Conservation (phyloP, 2,888 invertebrate species). For the Auanema freiburgensis region DNA sequence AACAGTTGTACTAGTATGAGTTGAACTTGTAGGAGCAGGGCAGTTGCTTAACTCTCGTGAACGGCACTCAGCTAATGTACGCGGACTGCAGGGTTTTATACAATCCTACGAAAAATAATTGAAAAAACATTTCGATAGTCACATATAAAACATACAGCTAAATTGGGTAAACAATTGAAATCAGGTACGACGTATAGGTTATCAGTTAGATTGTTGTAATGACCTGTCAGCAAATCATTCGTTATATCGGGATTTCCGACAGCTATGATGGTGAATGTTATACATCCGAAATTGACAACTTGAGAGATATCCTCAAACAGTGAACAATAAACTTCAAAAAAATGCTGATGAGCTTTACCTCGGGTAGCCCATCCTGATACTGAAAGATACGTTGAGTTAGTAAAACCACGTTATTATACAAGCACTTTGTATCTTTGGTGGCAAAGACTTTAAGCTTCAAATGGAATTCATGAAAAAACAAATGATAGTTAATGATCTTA, state of each 20-base stretch:
- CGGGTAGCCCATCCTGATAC: slow-evolving; percentile 8
- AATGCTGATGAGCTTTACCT: background rate
- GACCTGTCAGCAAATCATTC: slow-evolving; percentile 20
- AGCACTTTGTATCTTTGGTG: slow-evolving; percentile 17
- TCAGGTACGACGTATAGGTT: slow-evolving; percentile 34
- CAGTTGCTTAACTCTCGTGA: slow-evolving; percentile 15
- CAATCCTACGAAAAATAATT: slow-evolving; percentile 26
- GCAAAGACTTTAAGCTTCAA: slow-evolving; percentile 14
- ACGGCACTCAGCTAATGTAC: slow-evolving; percentile 23
- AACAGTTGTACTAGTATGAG: slow-evolving; percentile 25
- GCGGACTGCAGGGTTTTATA: slow-evolving; percentile 41
- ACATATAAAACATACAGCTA: slow-evolving; percentile 5
- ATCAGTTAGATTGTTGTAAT: slow-evolving; percentile 19
- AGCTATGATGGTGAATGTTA: slow-evolving; percentile 38
- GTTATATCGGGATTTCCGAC: slow-evolving; percentile 33
- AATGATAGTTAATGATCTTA: slow-evolving; percentile 10
- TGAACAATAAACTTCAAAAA: slow-evolving; percentile 6
- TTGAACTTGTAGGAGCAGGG: slow-evolving; percentile 24
- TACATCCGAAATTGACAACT: slow-evolving; percentile 28
- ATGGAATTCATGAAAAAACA: background rate
- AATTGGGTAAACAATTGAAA: slow-evolving; percentile 37
- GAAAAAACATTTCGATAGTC: background rate
- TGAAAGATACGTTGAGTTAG: slow-evolving; percentile 44
- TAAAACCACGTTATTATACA: slow-evolving; percentile 43
- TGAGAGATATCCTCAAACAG: slow-evolving; percentile 19